Base-by-base conservation (phyloP, 2,888 invertebrate species). In the Epirrhoe alternata region DNA sequence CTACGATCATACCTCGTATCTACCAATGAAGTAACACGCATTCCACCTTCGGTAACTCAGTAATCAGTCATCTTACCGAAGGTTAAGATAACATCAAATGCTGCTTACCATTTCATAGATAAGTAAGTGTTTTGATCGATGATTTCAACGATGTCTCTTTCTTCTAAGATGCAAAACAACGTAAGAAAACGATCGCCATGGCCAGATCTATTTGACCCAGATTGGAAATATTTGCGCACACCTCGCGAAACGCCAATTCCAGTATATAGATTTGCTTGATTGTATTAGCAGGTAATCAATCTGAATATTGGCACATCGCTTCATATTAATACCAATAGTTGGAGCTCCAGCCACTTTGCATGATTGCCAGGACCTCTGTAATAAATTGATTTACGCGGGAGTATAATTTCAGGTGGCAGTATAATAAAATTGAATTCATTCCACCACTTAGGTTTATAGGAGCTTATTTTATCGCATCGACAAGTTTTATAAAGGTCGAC, bases 151-250 rank as follows among this genome's bases (percentile, higher is more conserved):
- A 42, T 12, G 12, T 5, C 38, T 42, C 12, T 12, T 12, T 42
- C 38, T 42, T 12, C 38, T 8, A 5, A 42, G 38, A 42, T 42
- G 38, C 10, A 42, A 42, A 42, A 42, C 38, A 16, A 16, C 0
- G 30, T 62, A 57, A 54, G 53, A 57, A 64, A 64, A 30, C 31
- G 6, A 51, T 31, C 53, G 33, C 35, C 12, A 45, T 33, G 31
- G 33, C 61, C 56, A 5, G 12, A 14, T 42, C 52, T 54, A 57
- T 12, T 24, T 56, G 88, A 87, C 88, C 89, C 78, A 87, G 83
- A 89, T 90, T 83, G 84, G 79, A 84, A 86, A 88, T 89, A 86
- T 90, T 88, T 88, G 84, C 79, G 81, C 82, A 81, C 83, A 87
- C 84, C 84, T 84, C 80, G 83, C 82, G 76, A 81, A 82, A 82